Base-by-base conservation (phyloP, 2,797 vertebrate genomes). In the Coracias cyanogaster region DNA sequence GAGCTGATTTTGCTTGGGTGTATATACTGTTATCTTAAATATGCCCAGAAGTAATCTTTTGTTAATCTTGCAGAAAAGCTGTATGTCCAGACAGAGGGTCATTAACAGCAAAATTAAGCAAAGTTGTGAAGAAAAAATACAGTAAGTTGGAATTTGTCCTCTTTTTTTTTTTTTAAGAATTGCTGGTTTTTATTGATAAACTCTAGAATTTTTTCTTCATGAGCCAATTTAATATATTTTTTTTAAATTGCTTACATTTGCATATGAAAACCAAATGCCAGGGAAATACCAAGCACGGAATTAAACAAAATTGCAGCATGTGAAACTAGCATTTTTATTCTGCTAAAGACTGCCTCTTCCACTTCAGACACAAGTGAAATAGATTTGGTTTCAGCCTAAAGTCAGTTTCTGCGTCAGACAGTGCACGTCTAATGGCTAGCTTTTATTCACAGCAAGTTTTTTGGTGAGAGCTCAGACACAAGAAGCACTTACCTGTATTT, bases 141-240 rank as follows among this genome's bases (percentile, higher is more conserved):
- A 96, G 98, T 98, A 98, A 98, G 98, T 97, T 79, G 60, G 14
- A 67, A 26, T 94, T 95, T 95, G 71, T 71, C 57, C 72, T 94
- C 6, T 18, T 17, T 91, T 78, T 87, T 28, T 65, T 86, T 91
- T 78, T 87, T 28, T 65, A 85, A n/a, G 54, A 76, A 74, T 61
- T 39, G 16, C 37, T 82, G 6, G 1, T 3, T 85, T 86, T 79
- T 81, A 33, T 76, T 74, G 52, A 54, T 15, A 57, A 85, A 49
- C 5, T 55, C 18, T 29, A 78, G 18, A 70, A 58, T 61, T 77
- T 29, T 81, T 86, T 69, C 35, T 62, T 82, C 39, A 45, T 58
- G 5, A 60, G 4, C 2, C 60, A 52, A 1, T 64, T 73, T 13
- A 61, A 6, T 57, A 43, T 10, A 46, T 29, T 54, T 87, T 76